Evolutionary conservation across 2,888 invertebrate species (phyloP), one percentile per base, ranked within the genome.

Genomic region (Torymus texanus): DNA sequence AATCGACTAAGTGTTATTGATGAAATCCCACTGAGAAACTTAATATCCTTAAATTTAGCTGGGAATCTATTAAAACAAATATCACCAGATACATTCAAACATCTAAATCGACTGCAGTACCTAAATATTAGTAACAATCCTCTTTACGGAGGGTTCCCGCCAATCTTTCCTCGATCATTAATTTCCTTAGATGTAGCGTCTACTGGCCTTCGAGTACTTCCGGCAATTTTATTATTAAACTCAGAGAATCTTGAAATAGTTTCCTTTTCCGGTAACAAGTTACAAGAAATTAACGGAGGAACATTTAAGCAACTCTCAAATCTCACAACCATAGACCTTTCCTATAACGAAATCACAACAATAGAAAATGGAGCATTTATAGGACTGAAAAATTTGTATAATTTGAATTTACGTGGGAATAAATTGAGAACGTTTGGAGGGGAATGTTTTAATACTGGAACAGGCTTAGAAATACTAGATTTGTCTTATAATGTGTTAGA

Each of bases 361-460:
- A 94, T 97, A 71, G 92, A 94, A 75, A 94, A 94, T 21, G 94
- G 94, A 0, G 94, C 96, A 0, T 97, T 97, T 88, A 94, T 95
- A 0, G 95, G 95, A 84, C 92, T 96, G 0, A 94, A 94, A 91
- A 94, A 94, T 79, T 92, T 97, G 59, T 93, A 94, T 87, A 92
- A 93, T 74, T 90, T 97, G 73, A 93, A 94, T 82, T 88, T 97
- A 8, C 93, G 93, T 84, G 95, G 95, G 1, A 97, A 97, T 89
- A 94, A 94, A 86, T 88, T 97, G 83, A 94, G 92, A 56, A 94
- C 95, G 0, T 96, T 97, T 89, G 94, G 95, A 90, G 96, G 96
- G 1, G 96, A 96, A 90, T 94, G 95, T 88, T 96, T 97, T 88
- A 95, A 96, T 84, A 96, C 95, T 0, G 95, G 95, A 61, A 95